These are phyloP conservation scores for Chaetogeoica ovagalla DNA, from an alignment of 2,888 invertebrate species.

Conservation along the genomic window DNA sequence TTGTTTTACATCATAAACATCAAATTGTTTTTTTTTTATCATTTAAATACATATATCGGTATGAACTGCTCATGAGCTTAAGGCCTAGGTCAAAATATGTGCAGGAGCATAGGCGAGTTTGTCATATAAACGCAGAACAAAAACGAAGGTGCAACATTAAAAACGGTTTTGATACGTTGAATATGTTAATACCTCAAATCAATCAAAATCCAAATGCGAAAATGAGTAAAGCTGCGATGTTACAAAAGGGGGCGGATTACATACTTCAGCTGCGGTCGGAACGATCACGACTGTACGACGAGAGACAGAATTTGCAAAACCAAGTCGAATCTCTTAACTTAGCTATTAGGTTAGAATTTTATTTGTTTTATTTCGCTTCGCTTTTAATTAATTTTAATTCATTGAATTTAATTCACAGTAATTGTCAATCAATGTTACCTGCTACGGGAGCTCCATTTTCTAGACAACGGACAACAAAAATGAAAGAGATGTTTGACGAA, in stretches of 20 bases:
- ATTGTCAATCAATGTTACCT: conserved; percentile 91
- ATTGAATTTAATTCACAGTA: conserved; percentile 63
- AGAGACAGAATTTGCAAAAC: conserved; percentile 82
- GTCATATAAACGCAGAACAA: conserved; percentile 94
- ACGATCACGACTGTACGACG: conserved; percentile 82
- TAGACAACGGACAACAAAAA: conserved; percentile 82
- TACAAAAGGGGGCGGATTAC: conserved; percentile 95
- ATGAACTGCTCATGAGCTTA: conserved; percentile 56
- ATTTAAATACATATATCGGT: conserved; percentile 32
- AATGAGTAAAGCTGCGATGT: conserved; percentile 94
- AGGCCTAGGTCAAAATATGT: conserved; percentile 55
- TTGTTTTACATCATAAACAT: conserved; percentile 27
- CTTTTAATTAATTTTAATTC: conserved; percentile 5
- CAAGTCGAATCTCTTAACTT: conserved; percentile 90
- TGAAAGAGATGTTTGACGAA: conserved; percentile 91
- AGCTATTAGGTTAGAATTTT: conserved; percentile 76
- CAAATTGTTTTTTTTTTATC: conserved; percentile 25
- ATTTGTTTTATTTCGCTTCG: no score
- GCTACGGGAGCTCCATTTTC: conserved; percentile 94
- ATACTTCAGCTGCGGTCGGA: conserved; percentile 86
- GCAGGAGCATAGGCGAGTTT: conserved; percentile 75
- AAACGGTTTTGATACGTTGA: conserved; percentile 92
- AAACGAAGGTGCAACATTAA: conserved; percentile 94
- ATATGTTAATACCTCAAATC: conserved; percentile 87
- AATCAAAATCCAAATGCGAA: conserved; percentile 88